Base-by-base conservation (phyloP, 2,888 invertebrate genomes). In the Chironomus tentans region DNA sequence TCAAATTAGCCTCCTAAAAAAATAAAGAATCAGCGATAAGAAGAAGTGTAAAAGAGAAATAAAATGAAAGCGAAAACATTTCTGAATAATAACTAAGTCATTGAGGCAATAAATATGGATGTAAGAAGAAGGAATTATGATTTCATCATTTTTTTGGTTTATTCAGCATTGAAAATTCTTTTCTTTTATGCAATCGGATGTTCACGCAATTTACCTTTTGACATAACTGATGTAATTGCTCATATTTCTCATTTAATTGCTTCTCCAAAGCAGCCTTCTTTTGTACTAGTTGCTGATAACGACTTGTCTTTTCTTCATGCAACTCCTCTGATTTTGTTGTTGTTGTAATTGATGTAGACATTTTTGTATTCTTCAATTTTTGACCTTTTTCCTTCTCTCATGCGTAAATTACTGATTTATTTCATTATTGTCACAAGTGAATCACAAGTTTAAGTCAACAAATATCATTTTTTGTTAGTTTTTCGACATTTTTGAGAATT, bases 231-330 rank as follows among this genome's bases (percentile, higher is more conserved):
- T 83, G 83, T 77, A 83, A 78, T 4, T 83, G 78, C 81, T 82
- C 82, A 77, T 81, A 83, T 78, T 84, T 84, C 71, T 84, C 84
- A 75, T 81, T 82, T 0, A 84, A 77, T n/a, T 82, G 78, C 77
- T 82, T 82, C 76, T 84, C 84, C 69, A 84, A 78, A 22, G 81
- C 80, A 22, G 79, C 79, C 77, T 84, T 84, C 4, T 83, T 81
- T 76, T 81, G 80, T 77, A 83, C 83, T 74, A 84, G 77, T 3
- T 80, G 80, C 72, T 83, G 82, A 76, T 76, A 76, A 56, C 76
- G 76, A 69, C 3, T 76, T 3, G 22, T 4, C 18, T 68, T 68
- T 46, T 46, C 46, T 15, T 28, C 28, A 68, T 28, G 50, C 24
- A 71, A 56, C 12, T 62, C 72, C 22, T 74, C 74, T 61, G 38